Evolutionary conservation across 2,797 vertebrate genomes (phyloP).

Genomic region (Spondyliosoma cantharus): DNA sequence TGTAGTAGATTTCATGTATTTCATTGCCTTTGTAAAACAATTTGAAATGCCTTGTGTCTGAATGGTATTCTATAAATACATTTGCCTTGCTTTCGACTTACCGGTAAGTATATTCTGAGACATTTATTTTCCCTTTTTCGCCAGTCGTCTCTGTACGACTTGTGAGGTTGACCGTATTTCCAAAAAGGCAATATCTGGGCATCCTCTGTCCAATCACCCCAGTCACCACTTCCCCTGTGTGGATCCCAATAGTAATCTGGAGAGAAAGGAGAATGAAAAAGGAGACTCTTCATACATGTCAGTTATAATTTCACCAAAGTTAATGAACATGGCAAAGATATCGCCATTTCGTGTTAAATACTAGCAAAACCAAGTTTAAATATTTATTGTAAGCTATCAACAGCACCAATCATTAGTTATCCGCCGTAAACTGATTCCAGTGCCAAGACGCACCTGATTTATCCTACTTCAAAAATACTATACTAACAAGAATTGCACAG

Average conservation of each 20-base stretch:
- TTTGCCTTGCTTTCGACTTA: slow-evolving; percentile 67
- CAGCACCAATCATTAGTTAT: slow-evolving; percentile 9
- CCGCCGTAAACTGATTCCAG: slow-evolving; percentile 3
- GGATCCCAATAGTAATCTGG: slow-evolving; percentile 98
- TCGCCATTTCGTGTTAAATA: background rate
- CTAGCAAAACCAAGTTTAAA: slow-evolving; percentile 5
- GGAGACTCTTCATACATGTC: background rate
- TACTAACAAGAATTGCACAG: slow-evolving; percentile 5
- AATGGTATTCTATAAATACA: no score
- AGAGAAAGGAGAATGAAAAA: slow-evolving; percentile 48
- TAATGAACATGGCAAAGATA: slow-evolving; percentile 17
- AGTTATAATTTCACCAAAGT: slow-evolving; percentile 4
- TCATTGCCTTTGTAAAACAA: no score
- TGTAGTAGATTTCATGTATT: no score
- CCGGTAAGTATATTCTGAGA: slow-evolving; percentile 98
- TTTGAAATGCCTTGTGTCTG: no score
- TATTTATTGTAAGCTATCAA: slow-evolving; percentile 17
- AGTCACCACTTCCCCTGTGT: slow-evolving; percentile 99
- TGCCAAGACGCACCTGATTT: slow-evolving; percentile 1
- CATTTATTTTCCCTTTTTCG: slow-evolving; percentile 96
- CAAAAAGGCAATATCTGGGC: slow-evolving; percentile 98
- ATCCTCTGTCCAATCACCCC: slow-evolving; percentile 99
- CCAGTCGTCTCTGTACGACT: slow-evolving; percentile 99
- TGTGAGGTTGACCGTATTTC: slow-evolving; percentile 98
- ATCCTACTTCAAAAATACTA: background rate